Base-by-base conservation (phyloP, 2,113 vertebrate species). In the Onychorhynchus coronatus region DNA sequence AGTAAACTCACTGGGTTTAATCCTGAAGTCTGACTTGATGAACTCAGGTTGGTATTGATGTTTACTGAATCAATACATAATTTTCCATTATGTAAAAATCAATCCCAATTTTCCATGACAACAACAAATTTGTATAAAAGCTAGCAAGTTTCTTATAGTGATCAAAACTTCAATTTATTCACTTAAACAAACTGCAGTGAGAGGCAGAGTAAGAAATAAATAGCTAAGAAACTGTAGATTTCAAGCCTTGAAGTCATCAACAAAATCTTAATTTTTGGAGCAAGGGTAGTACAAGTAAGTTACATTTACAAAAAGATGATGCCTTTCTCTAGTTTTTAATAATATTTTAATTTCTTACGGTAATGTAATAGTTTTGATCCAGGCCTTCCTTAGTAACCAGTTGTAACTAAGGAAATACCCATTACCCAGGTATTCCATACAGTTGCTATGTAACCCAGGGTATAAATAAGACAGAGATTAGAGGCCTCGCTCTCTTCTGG, bases 41-140 rank as follows among this genome's bases (percentile, higher is more conserved):
- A 90, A 94, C 70, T 97, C 80, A 94, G 72, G 92, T 88, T 94
- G 58, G 33, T 93, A 97, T 90, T 91, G 89, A 95, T 67, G 78
- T 47, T 94, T 37, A 88, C 31, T 44, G 61, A 82, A 93, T 93
- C 75, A 83, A 97, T 96, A 66, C 53, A 95, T 96, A 95, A 87
- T 92, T 91, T 96, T 89, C 72, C 30, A 75, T 96, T 97, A 96
- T 62, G 44, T 90, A 85, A 96, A 97, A 98, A 85, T 95, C 86
- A 94, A 96, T 97, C 71, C 27, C 5, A 80, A 52, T 93, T 93
- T 97, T 91, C 87, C 56, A 92, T 52, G 35, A 88, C 22, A 88
- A 77, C 15, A 83, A n/a, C 22, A 97, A 62, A 94, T 88, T 83
- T 65, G n/a, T 82, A n/a, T 79, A 85, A 92, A 94, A 94, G 33